Base-by-base conservation (phyloP, 1,140 invertebrate genomes). In the Zaprionus africanus region DNA sequence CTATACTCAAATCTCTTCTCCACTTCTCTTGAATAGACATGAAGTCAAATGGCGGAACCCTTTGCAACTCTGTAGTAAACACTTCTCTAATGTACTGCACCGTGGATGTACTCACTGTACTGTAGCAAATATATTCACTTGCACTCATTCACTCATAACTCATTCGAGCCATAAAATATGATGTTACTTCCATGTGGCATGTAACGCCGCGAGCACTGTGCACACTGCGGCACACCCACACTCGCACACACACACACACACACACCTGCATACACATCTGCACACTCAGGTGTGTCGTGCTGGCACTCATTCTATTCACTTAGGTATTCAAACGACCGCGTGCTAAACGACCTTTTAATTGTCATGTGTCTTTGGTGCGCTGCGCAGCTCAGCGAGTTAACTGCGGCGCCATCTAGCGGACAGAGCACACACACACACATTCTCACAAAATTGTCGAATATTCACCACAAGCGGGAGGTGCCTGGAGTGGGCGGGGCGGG, bases 321-420 rank as follows among this genome's bases (percentile, higher is more conserved):
- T 60, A 67, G 68, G 72, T 76, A 65, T 86, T 70, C 71, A 76
- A 73, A 70, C 59, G 72, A 75, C 77, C 73, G 77, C 62, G 34
- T 79, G 83, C 85, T 81, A 82, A 85, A 85, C 85, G 82, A 74
- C 82, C 78, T 85, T 85, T 85, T 85, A 85, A 85, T 85, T 85
- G 82, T 85, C 83, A 57, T 70, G 66, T 75, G 72, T 75, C 66
- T 75, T 69, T 53, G 46, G 71, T 36, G 43, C 46, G 43, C 46
- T n/a, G 46, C 26, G 53, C 64, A 17, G 22, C 65, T 41, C 59
- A 63, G 62, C 26, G 51, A 61, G 58, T 74, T 75, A 75, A 75
- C 60, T 71, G 60, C 17, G 56, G 67, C 60, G 73, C 73, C 67
- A 60, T 28, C 73, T 76, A 60, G 67, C 60, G 73, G n/a, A 67